These are phyloP conservation scores for Umimayanthus kanabou DNA, from an alignment of 92 coral and sea anemone species.

Conservation along the genomic window DNA sequence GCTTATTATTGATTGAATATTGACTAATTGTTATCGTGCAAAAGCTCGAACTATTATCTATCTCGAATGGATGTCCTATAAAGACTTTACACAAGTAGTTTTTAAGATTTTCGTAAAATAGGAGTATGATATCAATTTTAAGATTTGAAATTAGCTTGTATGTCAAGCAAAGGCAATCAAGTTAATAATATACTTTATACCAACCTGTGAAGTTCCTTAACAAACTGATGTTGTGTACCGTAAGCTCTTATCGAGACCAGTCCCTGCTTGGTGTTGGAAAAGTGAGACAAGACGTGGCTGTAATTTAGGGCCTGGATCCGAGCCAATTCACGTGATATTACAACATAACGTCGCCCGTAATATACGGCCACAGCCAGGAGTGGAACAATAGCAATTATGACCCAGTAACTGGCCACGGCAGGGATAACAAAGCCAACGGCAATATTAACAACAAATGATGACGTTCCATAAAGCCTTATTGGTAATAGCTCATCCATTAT, in stretches of 20 bases:
- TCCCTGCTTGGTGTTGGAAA: constrained; percentile 1
- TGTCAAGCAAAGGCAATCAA: too few species aligned
- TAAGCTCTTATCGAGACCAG: constrained; percentile 4
- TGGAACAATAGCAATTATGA: not conserved
- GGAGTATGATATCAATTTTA: too few species aligned
- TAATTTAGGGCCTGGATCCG: constrained; percentile 22
- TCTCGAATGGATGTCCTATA: too few species aligned
- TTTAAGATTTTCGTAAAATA: too few species aligned
- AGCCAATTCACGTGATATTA: constrained; percentile 14
- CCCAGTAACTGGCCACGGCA: not conserved
- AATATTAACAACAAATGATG: too few species aligned
- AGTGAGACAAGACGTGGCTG: constrained; percentile 4
- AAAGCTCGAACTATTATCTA: too few species aligned
- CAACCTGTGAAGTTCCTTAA: constrained; percentile 15
- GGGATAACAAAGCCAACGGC: constrained; percentile 2
- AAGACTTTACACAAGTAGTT: too few species aligned
- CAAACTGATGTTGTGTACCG: not conserved
- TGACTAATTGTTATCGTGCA: too few species aligned
- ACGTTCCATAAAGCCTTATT: too few species aligned
- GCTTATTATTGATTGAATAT: too few species aligned
- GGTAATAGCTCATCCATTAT: too few species aligned
- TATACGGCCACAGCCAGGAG: not conserved
- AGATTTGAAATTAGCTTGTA: too few species aligned
- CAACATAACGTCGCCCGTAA: not conserved
- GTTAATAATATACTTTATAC: not conserved